Evolutionary conservation across 2,797 vertebrate species (phyloP), one percentile per base, ranked within the genome.

Genomic region (Margarornis squamiger): DNA sequence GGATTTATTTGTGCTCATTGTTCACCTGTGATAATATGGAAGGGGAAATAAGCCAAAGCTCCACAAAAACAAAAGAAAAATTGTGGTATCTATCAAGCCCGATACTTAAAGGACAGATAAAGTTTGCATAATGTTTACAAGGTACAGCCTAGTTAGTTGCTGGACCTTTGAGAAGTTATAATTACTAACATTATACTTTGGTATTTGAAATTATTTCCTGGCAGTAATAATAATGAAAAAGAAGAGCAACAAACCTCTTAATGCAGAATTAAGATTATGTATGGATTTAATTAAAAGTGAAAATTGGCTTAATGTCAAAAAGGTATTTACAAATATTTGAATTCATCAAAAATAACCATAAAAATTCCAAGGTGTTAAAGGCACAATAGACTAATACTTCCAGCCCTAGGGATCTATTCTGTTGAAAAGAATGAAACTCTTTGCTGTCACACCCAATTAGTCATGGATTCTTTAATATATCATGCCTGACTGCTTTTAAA

Each of bases 321-420:
- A 96, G 76, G 61, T 93, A 94, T 97, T 96, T 97, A 97, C 82
- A 93, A 98, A 98, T 98, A 98, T 96, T 96, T 97, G 96, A 97
- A 97, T 98, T 98, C 83, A 97, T 98, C 96, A 97, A 91, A 97
- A 98, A 97, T 96, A 97, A 96, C 97, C 96, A 97, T 98, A 98
- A 98, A 98, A 98, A 98, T 98, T 98, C 98, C 97, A 97, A 97
- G 95, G 96, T 98, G 98, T 98, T 98, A 98, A 98, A 98, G 96
- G 95, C 97, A 91, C 91, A 96, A 92, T 94, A 79, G 92, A 97
- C 96, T 96, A 98, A 98, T 98, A 94, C 96, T 93, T 96, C 80
- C 92, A 97, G 67, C 97, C 96, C 63, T 97, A 90, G 97, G 98
- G 97, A 97, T 97, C 97, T 97, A 80, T 97, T 98, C 93, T 97